These are phyloP conservation scores for Phasianus colchicus DNA, from an alignment of 2,113 vertebrate genomes.

Conservation along the genomic window DNA sequence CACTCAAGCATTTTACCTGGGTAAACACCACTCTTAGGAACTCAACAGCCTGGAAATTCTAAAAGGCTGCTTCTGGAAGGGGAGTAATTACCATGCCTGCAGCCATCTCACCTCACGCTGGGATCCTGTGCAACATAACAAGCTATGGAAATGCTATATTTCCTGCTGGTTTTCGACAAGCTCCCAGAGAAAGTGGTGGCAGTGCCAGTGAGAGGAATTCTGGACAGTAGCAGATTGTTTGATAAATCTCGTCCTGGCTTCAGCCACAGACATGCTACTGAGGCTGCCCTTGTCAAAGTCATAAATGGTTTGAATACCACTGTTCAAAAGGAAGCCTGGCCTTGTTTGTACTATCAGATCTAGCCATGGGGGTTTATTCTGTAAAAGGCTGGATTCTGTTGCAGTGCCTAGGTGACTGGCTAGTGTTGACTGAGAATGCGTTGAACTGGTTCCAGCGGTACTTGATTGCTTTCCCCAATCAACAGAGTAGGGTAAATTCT, in stretches of 20 bases:
- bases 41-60: slow-evolving; percentile 41
- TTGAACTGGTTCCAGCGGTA: slow-evolving; percentile 54
- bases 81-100: slow-evolving; percentile 23
- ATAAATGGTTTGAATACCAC: slow-evolving; percentile 51
- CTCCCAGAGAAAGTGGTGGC: slow-evolving; percentile 54
- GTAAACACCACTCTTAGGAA: background rate
- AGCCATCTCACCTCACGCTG: slow-evolving; percentile 43
- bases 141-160: slow-evolving; percentile 32
- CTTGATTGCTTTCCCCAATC: slow-evolving; percentile 68
- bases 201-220: slow-evolving; percentile 27
- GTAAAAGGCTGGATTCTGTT: slow-evolving; percentile 66
- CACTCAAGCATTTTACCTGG: slow-evolving; percentile 29
- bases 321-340: slow-evolving; percentile 70
- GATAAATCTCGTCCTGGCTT: slow-evolving; percentile 56
- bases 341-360: slow-evolving; percentile 75
- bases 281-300: slow-evolving; percentile 69
- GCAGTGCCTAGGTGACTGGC: slow-evolving; percentile 71
- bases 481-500: slow-evolving; percentile 57
- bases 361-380: slow-evolving; percentile 48
- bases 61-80: slow-evolving; percentile 53
- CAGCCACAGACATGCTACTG: slow-evolving; percentile 43
- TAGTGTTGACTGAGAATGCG: slow-evolving; percentile 67
- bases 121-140: background rate
- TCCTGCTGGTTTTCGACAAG: slow-evolving; percentile 50
- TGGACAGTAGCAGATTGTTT: slow-evolving; percentile 65